Conservation (phyloP, 2,888 invertebrate genomes). For the Stegana nigrithorax region DNA sequence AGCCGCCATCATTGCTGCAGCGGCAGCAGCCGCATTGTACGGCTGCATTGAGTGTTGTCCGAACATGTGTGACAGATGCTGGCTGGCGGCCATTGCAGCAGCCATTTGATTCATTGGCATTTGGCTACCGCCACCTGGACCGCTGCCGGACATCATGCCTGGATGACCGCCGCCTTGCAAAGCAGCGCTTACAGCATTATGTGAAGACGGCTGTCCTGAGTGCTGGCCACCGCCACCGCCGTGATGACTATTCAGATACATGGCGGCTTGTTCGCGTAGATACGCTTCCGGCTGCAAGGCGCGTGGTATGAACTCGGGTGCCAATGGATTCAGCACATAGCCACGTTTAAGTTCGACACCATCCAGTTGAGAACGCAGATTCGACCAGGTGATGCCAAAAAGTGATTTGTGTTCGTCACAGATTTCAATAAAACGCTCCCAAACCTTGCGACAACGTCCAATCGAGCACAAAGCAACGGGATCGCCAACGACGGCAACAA, state of each 20-base stretch:
- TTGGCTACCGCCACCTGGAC: slow-evolving; percentile 34
- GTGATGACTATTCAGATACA: slow-evolving; percentile 52
- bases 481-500: slow-evolving; percentile 87
- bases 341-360: slow-evolving; percentile 81
- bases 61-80: slow-evolving; percentile 55
- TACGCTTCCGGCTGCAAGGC: slow-evolving; percentile 70
- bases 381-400: slow-evolving; percentile 79
- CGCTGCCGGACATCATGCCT: slow-evolving; percentile 49
- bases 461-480: slow-evolving; percentile 84
- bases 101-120: slow-evolving; percentile 59
- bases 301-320: slow-evolving; percentile 82
- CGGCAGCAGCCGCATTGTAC: slow-evolving; percentile 44
- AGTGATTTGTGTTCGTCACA: slow-evolving; percentile 79
- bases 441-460: slow-evolving; percentile 83
- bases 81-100: slow-evolving; percentile 53
- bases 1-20: slow-evolving; percentile 58
- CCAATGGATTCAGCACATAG: slow-evolving; percentile 83
- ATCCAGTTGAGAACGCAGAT: slow-evolving; percentile 76
- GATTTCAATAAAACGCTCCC: slow-evolving; percentile 82
- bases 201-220: slow-evolving; percentile 42
- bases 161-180: slow-evolving; percentile 15
- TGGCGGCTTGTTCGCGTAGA: slow-evolving; percentile 67
- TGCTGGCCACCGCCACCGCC: slow-evolving; percentile 23
- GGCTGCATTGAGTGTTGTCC: slow-evolving; percentile 53
- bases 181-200: slow-evolving; percentile 39